phyloP scores from a whole-genome alignment of 2,113 vertebrate species.

The Melanerpes formicivorus region DNA sequence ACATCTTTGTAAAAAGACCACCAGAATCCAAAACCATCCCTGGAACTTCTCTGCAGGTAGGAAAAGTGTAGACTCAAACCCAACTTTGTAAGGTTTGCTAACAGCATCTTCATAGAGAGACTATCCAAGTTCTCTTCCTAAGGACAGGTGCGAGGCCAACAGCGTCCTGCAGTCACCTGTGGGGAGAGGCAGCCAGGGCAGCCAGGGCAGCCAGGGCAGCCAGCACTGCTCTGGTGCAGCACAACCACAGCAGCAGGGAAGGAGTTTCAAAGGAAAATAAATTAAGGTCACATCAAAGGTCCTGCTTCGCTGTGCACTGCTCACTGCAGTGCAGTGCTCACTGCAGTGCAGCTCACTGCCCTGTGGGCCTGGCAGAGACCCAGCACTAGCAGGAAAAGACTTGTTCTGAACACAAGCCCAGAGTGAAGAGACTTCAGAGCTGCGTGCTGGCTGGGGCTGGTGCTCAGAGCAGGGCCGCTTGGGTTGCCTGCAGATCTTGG shows the following conservation, averaged over 20 bases:
- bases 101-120: conserved; percentile 71
- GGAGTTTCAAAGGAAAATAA: conserved; percentile 76
- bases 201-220: conserved; percentile 41
- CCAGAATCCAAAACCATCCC: conserved; percentile 27
- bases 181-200: conserved; percentile 12
- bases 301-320: conserved; percentile 49
- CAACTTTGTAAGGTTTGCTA: conserved; percentile 27
- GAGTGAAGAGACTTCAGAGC: not conserved
- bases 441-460: not conserved
- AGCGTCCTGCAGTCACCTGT: conserved; percentile 46
- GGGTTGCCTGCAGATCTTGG: not conserved
- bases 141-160: conserved; percentile 67
- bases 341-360: not conserved
- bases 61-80: conserved; percentile 57
- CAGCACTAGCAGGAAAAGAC: conserved; percentile 51
- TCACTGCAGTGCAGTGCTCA: not conserved
- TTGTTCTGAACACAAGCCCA: conserved; percentile 37
- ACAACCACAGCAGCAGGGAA: conserved; percentile 55
- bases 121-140: conserved; percentile 62
- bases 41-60: not conserved
- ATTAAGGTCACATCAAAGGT: conserved; percentile 73
- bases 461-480: not conserved
- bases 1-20: conserved; percentile 19
- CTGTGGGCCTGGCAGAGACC: conserved; percentile 53
- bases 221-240: conserved; percentile 64